Percentiles rank a stretch among this genome's conserved stretches.
phyloP scores from a whole-genome alignment of 2,113 vertebrate species.

The Bos taurus region ARS-UCD2.0 NC_037334.1:44364501-44365000 shows the following conservation, averaged over 20 bases:
- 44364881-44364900: too few relatives aligned
- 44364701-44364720: too few relatives aligned
- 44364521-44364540: neutral
- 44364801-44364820: too few relatives aligned
- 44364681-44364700: neutral
- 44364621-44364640: neutral
- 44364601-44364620: neutral
- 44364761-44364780: too few relatives aligned
- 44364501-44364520: neutral
- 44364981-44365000: neutral
- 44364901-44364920: too few relatives aligned
- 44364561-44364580: neutral
- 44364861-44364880: too few relatives aligned
- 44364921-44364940: too few relatives aligned
- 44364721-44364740: too few relatives aligned
- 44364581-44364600: neutral
- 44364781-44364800: too few relatives aligned
- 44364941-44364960: neutral
- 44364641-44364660: neutral
- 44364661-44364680: neutral
- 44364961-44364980: neutral
- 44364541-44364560: neutral
- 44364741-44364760: too few relatives aligned
- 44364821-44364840: too few relatives aligned
- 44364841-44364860: too few relatives aligned